Evolutionary conservation across 2,797 vertebrate species (phyloP).

Genomic region (Hydrolagus colliei): DNA sequence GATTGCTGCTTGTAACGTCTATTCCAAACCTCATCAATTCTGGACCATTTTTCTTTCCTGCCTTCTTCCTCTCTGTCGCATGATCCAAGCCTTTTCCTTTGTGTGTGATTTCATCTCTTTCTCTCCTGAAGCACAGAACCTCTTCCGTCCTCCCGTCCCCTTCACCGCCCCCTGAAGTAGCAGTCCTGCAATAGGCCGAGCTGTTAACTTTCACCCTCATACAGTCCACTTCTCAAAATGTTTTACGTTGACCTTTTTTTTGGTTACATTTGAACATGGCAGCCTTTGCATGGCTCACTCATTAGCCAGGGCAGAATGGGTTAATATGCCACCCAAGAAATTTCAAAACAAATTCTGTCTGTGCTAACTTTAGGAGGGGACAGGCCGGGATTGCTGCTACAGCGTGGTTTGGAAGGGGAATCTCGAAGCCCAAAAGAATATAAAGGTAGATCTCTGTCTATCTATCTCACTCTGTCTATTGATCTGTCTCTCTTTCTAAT

Average conservation of each 20-base stretch:
- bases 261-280: too few relatives aligned
- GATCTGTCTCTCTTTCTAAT: conserved; percentile 19
- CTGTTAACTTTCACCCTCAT: neutral
- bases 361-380: conserved; percentile 30
- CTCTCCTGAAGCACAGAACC: too few relatives aligned
- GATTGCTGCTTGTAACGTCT: too few relatives aligned
- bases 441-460: conserved; percentile 27
- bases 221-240: neutral
- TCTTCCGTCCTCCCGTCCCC: too few relatives aligned
- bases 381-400: conserved; percentile 24
- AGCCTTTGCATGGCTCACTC: too few relatives aligned
- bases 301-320: neutral
- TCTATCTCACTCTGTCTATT: conserved; percentile 14
- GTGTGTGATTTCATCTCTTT: neutral
- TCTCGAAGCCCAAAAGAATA: neutral
- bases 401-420: conserved; percentile 23
- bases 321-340: neutral
- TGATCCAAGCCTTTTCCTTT: neutral
- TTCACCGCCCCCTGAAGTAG: too few relatives aligned
- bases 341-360: conserved; percentile 28
- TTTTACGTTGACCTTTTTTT: too few relatives aligned
- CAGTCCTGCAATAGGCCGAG: neutral
- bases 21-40: too few relatives aligned
- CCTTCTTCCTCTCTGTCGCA: neutral
- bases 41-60: neutral